Evolutionary conservation across 2,888 invertebrate genomes (phyloP).

Genomic region (Buathra laborator): DNA sequence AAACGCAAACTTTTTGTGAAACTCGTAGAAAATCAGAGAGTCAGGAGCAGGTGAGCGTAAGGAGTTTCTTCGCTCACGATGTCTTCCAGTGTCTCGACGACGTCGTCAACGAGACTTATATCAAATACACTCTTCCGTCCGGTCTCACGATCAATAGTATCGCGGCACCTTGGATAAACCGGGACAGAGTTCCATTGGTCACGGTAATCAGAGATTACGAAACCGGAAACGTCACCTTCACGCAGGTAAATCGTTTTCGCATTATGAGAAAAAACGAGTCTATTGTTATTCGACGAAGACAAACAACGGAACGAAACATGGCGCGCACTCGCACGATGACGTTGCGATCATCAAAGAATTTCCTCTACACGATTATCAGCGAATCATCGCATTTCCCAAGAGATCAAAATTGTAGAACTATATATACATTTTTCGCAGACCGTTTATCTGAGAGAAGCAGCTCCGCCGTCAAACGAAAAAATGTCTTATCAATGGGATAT

Average conservation of each 20-base stretch:
- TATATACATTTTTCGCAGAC: conserved; percentile 59
- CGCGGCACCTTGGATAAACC: conserved; percentile 93
- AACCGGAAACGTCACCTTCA: conserved; percentile 87
- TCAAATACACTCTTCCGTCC: conserved; percentile 85
- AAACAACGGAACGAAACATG: neutral
- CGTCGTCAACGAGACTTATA: conserved; percentile 87
- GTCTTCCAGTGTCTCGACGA: conserved; percentile 91
- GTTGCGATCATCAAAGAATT: neutral
- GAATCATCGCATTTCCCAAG: conserved; percentile 7
- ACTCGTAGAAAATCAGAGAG: conserved; percentile 45
- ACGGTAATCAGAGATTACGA: conserved; percentile 90
- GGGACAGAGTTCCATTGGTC: conserved; percentile 92
- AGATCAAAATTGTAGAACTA: conserved; percentile 29
- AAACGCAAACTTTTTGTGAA: neutral
- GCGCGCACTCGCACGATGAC: neutral
- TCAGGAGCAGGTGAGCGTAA: conserved; percentile 46
- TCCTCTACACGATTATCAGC: neutral
- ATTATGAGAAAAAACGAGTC: conserved; percentile 5
- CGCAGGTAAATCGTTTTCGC: conserved; percentile 87
- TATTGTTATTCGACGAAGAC: neutral
- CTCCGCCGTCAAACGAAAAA: conserved; percentile 89
- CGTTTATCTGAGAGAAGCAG: conserved; percentile 69
- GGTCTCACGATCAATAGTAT: conserved; percentile 89
- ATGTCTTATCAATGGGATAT: conserved; percentile 90
- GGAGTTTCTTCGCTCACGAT: conserved; percentile 92